phyloP scores from a whole-genome alignment of 2,113 vertebrate species.

The Mixornis gularis region DNA sequence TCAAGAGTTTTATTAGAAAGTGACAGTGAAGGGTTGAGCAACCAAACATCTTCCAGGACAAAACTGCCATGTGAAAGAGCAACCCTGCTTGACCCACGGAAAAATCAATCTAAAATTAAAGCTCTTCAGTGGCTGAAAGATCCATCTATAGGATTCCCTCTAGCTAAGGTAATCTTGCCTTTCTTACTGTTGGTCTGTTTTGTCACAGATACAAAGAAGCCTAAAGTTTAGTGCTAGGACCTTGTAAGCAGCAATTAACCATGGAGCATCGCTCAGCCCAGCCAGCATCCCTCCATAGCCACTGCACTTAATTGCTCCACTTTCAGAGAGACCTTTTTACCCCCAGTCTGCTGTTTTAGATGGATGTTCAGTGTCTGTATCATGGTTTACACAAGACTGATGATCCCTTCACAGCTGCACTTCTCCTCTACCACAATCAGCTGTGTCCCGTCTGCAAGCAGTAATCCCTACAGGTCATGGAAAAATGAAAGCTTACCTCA shows the following conservation, averaged over 20 bases:
- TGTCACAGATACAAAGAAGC: neutral
- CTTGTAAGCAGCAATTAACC: neutral
- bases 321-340: neutral
- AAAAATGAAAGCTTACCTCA: neutral
- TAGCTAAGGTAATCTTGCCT: neutral
- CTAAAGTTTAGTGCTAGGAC: neutral
- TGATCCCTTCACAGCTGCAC: neutral
- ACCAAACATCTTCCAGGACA: neutral
- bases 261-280: neutral
- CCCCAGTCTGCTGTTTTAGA: neutral
- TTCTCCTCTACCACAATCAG: neutral
- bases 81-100: neutral
- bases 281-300: neutral
- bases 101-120: constrained; percentile 6
- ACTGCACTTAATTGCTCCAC: neutral
- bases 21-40: neutral
- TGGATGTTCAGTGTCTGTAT: neutral
- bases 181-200: neutral
- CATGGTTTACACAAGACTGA: neutral
- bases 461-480: neutral
- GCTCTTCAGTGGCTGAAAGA: neutral
- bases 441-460: neutral
- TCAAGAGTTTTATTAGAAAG: constrained; percentile 44
- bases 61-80: neutral
- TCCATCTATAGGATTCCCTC: neutral